Evolutionary conservation across 2,888 invertebrate species (phyloP).

Genomic region (Drosophila diplacantha): DNA sequence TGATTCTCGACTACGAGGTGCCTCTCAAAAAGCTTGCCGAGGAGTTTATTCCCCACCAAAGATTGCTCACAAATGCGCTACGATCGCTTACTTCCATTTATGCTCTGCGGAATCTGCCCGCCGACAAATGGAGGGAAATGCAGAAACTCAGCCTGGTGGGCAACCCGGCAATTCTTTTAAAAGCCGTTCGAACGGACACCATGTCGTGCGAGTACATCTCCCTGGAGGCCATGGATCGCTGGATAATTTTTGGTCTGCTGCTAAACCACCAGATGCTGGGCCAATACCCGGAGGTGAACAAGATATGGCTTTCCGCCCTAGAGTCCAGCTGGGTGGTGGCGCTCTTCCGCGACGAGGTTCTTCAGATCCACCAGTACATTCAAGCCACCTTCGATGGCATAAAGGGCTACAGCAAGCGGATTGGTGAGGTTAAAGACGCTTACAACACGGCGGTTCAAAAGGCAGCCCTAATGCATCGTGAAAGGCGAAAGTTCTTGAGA

Average conservation of each 20-base stretch:
- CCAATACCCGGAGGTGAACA: slow-evolving; percentile 87
- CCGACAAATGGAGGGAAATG: slow-evolving; percentile 95
- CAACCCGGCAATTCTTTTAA: slow-evolving; percentile 94
- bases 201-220: slow-evolving; percentile 99
- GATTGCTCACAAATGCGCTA: slow-evolving; percentile 90
- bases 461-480: slow-evolving; percentile 94
- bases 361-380: slow-evolving; percentile 96
- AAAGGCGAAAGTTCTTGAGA: slow-evolving; percentile 96
- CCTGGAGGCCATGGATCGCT: slow-evolving; percentile 95
- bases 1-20: slow-evolving; percentile 98
- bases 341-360: slow-evolving; percentile 97
- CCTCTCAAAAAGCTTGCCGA: slow-evolving; percentile 97
- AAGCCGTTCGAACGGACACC: slow-evolving; percentile 95
- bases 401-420: slow-evolving; percentile 94
- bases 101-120: slow-evolving; percentile 91
- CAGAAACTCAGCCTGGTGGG: slow-evolving; percentile 95
- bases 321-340: slow-evolving; percentile 96
- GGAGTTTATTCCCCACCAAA: slow-evolving; percentile 96
- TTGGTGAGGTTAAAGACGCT: slow-evolving; percentile 97
- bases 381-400: slow-evolving; percentile 95
- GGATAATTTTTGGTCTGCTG: slow-evolving; percentile 97
- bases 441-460: slow-evolving; percentile 93
- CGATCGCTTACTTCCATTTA: slow-evolving; percentile 93
- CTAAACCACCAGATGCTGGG: slow-evolving; percentile 93
- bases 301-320: slow-evolving; percentile 93